Evolutionary conservation across 1,140 invertebrate species (phyloP), one percentile per base, ranked within the genome.

Genomic region (Brachionus paranguensis): DNA sequence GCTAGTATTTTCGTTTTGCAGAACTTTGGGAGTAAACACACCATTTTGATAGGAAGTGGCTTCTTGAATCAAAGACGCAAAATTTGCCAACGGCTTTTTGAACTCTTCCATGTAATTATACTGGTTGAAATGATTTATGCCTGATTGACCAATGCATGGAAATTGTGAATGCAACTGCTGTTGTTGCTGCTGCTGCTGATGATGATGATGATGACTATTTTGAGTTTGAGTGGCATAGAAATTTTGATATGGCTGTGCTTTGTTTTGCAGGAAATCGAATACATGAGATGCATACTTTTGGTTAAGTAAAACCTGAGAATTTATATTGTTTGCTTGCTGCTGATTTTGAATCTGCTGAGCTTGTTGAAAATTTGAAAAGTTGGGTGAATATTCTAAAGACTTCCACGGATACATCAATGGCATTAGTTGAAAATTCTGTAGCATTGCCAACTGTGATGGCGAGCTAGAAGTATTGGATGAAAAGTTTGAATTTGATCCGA

Each of bases 281-380:
- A 76, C 41, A 17, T 74, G 70, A n/a, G 70, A 74, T 43, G 70
- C 70, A 45, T 74, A 76, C 14, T 76, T 76, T 76, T 76, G 72
- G 29, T 76, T 76, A 0, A 76, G 12, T 8, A 50, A 53, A 27
- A 3, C 8, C 24, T 76, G 72, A 70, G 65, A 37, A 12, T 29
- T 70, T 70, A 37, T 17, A n/a, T 70, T 70, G 65, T 17, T 20
- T 20, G 53, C 10, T 41, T 43, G 33, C 17, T 72, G 65, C 1
- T 72, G 68, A 20, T 72, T 37, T 72, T 43, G 37, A 68, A 41
- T 68, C 14, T 76, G 65, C 33, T 70, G 45, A 27, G 6, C 27
- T 76, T 24, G 27, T 7, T 76, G 72, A 50, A 76, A 76, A 76
- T 50, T 76, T 50, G 27, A 47, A 47, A 7, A 12, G 14, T 47